Evolutionary conservation across 2,113 vertebrate species (phyloP).

Genomic region (Sardina pilchardus): DNA sequence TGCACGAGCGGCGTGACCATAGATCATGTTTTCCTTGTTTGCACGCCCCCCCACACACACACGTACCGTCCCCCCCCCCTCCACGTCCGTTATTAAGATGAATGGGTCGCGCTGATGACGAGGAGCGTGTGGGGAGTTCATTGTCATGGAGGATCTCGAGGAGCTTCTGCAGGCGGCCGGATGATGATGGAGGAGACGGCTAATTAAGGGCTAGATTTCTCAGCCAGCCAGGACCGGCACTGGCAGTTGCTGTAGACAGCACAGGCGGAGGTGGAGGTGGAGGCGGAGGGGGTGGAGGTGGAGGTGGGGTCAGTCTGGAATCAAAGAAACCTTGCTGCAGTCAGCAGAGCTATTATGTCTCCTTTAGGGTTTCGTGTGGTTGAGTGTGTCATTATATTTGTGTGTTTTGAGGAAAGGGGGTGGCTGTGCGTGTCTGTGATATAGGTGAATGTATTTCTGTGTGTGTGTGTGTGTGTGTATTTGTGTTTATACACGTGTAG

Average conservation of each 20-base stretch:
- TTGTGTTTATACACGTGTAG: no score
- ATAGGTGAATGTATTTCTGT: no score
- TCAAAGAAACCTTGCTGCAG: no score
- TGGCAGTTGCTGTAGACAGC: not conserved
- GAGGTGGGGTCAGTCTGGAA: no score
- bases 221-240: no score
- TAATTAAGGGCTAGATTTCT: not conserved
- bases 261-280: not conserved
- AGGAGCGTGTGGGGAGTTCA: not conserved
- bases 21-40: not conserved
- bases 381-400: not conserved
- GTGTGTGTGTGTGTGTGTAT: no score
- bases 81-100: not conserved
- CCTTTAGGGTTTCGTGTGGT: not conserved
- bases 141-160: not conserved
- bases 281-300: no score
- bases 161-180: not conserved
- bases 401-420: no score
- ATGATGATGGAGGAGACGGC: not conserved
- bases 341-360: not conserved
- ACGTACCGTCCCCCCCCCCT: not conserved
- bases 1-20: not conserved
- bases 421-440: no score
- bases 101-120: not conserved
- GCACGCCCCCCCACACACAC: not conserved